phyloP scores from a whole-genome alignment of 2,113 vertebrate species.

The Chlorodrepanis virens region DNA sequence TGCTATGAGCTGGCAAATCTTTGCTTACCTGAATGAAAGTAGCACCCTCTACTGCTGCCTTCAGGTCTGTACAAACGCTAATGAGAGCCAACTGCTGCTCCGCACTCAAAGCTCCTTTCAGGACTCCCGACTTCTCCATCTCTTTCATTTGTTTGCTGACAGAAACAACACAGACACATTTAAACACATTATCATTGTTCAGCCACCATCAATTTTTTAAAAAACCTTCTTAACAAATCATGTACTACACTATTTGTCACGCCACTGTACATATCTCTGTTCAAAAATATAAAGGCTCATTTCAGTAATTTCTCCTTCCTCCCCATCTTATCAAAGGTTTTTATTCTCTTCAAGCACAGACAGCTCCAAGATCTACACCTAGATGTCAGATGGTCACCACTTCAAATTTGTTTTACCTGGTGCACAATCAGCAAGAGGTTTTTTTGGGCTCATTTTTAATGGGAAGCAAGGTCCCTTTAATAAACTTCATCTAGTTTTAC shows the following conservation, averaged over 20 bases:
- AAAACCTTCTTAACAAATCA: background rate
- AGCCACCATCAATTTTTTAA: background rate
- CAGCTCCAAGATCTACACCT: background rate
- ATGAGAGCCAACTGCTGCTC: constrained; percentile 84
- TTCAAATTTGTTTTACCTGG: background rate
- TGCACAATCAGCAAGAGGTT: background rate
- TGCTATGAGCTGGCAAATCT: background rate
- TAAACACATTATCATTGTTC: background rate
- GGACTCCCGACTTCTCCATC: constrained; percentile 77
- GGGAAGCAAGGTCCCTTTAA: background rate
- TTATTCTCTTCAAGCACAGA: background rate
- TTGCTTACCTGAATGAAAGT: constrained; percentile 89
- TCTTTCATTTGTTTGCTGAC: constrained; percentile 83
- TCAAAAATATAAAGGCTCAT: background rate
- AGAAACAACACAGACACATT: background rate
- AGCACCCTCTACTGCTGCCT: constrained; percentile 84
- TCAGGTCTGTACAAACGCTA: constrained; percentile 76
- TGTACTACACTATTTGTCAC: background rate
- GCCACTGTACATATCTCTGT: background rate
- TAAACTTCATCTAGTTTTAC: background rate
- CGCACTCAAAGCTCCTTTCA: constrained; percentile 79
- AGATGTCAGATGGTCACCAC: background rate
- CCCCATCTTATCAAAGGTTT: background rate
- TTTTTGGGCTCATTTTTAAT: background rate
- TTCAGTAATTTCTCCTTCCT: background rate